Conservation (phyloP, 2,888 invertebrate genomes). For the Metalampra italica region DNA sequence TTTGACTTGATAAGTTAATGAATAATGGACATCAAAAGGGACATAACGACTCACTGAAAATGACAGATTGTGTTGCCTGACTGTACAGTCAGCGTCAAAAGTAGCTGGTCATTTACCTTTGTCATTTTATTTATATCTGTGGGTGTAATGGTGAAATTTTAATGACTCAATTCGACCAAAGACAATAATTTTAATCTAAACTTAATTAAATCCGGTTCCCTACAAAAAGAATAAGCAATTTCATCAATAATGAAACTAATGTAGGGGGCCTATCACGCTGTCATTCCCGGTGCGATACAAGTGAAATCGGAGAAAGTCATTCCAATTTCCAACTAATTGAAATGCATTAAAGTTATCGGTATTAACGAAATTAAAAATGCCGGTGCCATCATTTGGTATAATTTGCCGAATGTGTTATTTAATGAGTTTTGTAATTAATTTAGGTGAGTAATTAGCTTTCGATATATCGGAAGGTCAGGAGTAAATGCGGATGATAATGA, state of each 20-base stretch:
- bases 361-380: not conserved
- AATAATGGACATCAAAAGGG: no score
- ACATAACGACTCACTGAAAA: no score
- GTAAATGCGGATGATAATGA: no score
- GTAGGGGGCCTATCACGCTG: constrained; percentile 5
- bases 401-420: constrained; percentile 6
- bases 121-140: no score
- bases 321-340: constrained; percentile 8
- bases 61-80: no score
- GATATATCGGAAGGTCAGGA: no score
- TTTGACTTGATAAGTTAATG: no score
- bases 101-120: no score
- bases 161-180: no score
- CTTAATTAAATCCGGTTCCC: not conserved
- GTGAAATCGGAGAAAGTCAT: constrained; percentile 18
- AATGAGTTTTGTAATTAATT: constrained; percentile 36
- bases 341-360: not conserved
- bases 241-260: constrained; percentile 5
- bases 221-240: not conserved
- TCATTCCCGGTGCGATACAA: constrained; percentile 4
- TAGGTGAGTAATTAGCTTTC: constrained; percentile 27
- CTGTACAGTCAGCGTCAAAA: no score
- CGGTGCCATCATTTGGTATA: not conserved
- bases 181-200: not conserved
- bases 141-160: no score